Conservation (phyloP, 2,888 invertebrate genomes). For the Parelbella ahira region DNA sequence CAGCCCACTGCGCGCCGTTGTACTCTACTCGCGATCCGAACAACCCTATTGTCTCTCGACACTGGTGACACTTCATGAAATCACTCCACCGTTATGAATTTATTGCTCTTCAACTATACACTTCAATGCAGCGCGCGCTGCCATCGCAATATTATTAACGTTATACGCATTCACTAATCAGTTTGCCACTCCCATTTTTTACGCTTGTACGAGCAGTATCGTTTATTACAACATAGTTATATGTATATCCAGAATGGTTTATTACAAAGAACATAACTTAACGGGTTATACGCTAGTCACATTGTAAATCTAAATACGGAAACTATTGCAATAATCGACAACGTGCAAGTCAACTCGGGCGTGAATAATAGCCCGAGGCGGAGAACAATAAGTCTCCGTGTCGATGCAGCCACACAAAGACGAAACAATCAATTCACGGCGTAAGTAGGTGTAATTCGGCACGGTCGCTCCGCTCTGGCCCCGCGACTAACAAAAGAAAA, state of each 20-base stretch:
- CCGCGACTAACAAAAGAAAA: conserved; percentile 80
- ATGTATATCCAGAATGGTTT: conserved; percentile 4
- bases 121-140: conserved; percentile 30
- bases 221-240: too few species aligned
- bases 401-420: conserved; percentile 76
- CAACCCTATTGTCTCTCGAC: conserved; percentile 67
- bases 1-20: conserved; percentile 50
- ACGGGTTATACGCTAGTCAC: conserved; percentile 30
- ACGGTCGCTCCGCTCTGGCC: conserved; percentile 70
- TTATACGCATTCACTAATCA: conserved; percentile 7
- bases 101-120: conserved; percentile 46
- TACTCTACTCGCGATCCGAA: conserved; percentile 42
- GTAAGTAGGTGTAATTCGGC: conserved; percentile 78
- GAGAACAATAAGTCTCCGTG: conserved; percentile 75
- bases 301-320: conserved; percentile 54
- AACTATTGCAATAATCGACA: conserved; percentile 68
- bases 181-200: neutral
- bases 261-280: conserved; percentile 17
- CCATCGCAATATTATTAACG: conserved; percentile 27
- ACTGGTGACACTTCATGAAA: conserved; percentile 69
- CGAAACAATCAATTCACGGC: conserved; percentile 78
- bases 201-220: too few species aligned
- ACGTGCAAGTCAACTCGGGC: conserved; percentile 71
- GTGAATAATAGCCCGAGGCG: conserved; percentile 67
- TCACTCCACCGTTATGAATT: conserved; percentile 62